Evolutionary conservation across 1,140 invertebrate species (phyloP).

Genomic region (Polyergus mexicanus): DNA sequence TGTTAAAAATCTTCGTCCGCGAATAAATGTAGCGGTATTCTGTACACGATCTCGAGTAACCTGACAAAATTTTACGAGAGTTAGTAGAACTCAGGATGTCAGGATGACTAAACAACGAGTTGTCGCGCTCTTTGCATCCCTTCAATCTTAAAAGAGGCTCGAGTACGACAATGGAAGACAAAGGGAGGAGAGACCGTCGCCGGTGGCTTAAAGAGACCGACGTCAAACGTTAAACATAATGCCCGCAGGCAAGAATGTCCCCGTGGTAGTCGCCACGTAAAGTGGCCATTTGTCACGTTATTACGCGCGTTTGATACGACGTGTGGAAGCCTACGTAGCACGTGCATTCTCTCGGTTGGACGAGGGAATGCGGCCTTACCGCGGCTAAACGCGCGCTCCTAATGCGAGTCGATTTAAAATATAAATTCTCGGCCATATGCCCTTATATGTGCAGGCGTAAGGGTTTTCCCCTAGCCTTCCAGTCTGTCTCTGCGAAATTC

Average conservation of each 20-base stretch:
- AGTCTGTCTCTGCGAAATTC: constrained; percentile 73
- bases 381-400: constrained; percentile 74
- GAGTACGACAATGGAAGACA: constrained; percentile 33
- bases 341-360: constrained; percentile 63
- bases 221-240: constrained; percentile 84
- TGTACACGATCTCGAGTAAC: neutral
- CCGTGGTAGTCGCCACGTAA: constrained; percentile 78
- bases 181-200: neutral
- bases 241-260: constrained; percentile 80
- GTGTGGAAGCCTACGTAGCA: constrained; percentile 65
- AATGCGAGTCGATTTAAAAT: constrained; percentile 85
- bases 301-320: constrained; percentile 83
- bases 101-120: constrained; percentile 46
- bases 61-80: constrained; percentile 23
- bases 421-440: constrained; percentile 83
- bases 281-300: constrained; percentile 85
- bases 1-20: neutral
- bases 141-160: constrained; percentile 9
- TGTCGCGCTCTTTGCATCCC: constrained; percentile 40
- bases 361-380: constrained; percentile 75
- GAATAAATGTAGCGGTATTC: neutral
- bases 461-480: constrained; percentile 18
- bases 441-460: constrained; percentile 67
- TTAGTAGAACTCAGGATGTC: constrained; percentile 9
- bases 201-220: constrained; percentile 73